Base-by-base conservation (phyloP, 2,797 vertebrate species). In the Lepilemur septentrionalis region DNA sequence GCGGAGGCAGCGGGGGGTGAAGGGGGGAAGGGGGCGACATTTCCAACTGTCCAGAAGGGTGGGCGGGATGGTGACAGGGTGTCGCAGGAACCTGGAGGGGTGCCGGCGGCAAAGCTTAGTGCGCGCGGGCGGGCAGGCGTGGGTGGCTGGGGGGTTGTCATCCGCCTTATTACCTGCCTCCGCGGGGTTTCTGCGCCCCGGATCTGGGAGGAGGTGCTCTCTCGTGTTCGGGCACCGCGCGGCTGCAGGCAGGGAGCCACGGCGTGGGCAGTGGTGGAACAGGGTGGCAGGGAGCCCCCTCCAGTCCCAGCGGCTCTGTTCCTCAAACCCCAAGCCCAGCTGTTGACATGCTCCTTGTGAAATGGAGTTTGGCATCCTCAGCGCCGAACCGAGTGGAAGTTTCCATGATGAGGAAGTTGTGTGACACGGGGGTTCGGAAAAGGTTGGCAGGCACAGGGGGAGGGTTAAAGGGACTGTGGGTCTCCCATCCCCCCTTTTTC, bases 321-420 rank as follows among this genome's bases (percentile, higher is more conserved):
- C 59, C 93, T 72, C 83, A 52, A 81, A 82, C 92, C 93, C 90
- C 69, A 22, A 85, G 94, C 85, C 85, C 86, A n/a, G 96, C 83
- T 93, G 96, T 97, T 95, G 96, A 95, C 97, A 91, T 92, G 93
- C 92, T 95, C 92, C 93, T 92, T 91, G 94, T 95, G 97, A 96
- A 97, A 96, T 97, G 94, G 91, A 97, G 97, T 98, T 96, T 97
- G 98, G 97, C 97, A 97, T 97, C 95, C 79, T 97, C 91, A 61
- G 96, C 94, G 92, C 97, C 48, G 94, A 97, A 94, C 96, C 86
- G 50, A 97, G 97, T 98, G 98, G 98, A 98, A 98, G 98, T 98
- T 98, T 98, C 98, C 98, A 98, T 98, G 98, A 98, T 98, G 97
- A 98, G 98, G 97, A 98, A 98, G 97, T 98, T 98, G 94, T 98